Conservation (phyloP, 2,113 vertebrate species). For the Podarcis raffonei region DNA sequence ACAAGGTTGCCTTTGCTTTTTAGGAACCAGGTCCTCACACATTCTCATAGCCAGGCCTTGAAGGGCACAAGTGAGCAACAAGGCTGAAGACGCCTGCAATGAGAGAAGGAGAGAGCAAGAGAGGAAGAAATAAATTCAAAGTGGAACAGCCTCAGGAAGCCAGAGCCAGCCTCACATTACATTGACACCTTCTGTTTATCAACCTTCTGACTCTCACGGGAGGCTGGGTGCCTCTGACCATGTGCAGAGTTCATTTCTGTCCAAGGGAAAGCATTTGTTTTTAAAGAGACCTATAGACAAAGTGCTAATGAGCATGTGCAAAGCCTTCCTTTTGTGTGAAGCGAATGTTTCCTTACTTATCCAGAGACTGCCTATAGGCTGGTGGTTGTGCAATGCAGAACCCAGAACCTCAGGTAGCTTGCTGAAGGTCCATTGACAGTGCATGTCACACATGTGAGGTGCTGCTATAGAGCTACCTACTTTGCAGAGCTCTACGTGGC, state of each 20-base stretch:
- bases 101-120: background rate
- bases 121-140: background rate
- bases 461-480: background rate
- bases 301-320: background rate
- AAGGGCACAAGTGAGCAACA: background rate
- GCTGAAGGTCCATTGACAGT: background rate
- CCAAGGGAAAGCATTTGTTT: background rate
- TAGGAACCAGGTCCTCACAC: background rate
- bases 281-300: background rate
- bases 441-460: too few species aligned
- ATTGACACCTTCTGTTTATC: background rate
- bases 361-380: background rate
- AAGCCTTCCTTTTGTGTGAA: background rate
- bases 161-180: background rate
- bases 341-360: background rate
- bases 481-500: background rate
- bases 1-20: background rate
- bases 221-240: background rate
- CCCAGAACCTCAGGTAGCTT: background rate
- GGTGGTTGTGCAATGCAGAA: background rate
- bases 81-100: background rate
- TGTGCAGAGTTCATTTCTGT: background rate
- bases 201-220: background rate
- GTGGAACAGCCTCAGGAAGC: background rate
- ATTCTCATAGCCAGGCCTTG: background rate